Evolutionary conservation across 2,888 invertebrate genomes (phyloP), one percentile per base, ranked within the genome.

Genomic region (Pilophorus perplexus): DNA sequence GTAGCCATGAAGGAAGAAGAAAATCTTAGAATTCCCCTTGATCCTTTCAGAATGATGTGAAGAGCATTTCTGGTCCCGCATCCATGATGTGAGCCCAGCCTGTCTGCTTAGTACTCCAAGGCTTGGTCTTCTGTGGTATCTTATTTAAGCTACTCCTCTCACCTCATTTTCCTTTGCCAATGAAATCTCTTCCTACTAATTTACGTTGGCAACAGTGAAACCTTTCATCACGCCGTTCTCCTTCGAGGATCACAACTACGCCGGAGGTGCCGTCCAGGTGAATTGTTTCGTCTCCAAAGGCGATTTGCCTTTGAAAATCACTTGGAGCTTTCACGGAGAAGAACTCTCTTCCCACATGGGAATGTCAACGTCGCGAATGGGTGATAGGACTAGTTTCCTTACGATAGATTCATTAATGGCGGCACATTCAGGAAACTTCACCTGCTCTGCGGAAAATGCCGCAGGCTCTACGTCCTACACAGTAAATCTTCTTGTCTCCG

Each of bases 221-320:
- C 90, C 90, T 77, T 86, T 85, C 78, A 89, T 90, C 79, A 86
- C 83, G 78, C 88, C 89, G 74, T 90, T 90, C 80, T 84, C 84
- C 77, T 89, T 90, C 78, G 70, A 84, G 77, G 83, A 84, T 72
- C 87, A 88, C 74, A 84, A 89, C 73, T 85, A 85, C 78, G 86
- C 86, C 75, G 90, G 89, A 72, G 88, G 89, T 77, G 85, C 89
- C 70, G 88, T 86, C 73, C 89, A 90, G 78, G 83, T 86, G 72
- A 85, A 83, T 76, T 82, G 85, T 79, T 80, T 84, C 80, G 81
- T 84, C 68, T 80, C 80, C 40, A 80, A 82, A 73, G 87, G 85
- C 67, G 83, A 83, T 76, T 74, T 77, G 62, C 83, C 82, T 67
- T 74, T 84, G 71, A 77, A 81, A 73, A 81, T 83, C 72, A 75